Evolutionary conservation across 2,113 vertebrate genomes (phyloP), one percentile per base, ranked within the genome.

Genomic region (Mus pahari): DNA sequence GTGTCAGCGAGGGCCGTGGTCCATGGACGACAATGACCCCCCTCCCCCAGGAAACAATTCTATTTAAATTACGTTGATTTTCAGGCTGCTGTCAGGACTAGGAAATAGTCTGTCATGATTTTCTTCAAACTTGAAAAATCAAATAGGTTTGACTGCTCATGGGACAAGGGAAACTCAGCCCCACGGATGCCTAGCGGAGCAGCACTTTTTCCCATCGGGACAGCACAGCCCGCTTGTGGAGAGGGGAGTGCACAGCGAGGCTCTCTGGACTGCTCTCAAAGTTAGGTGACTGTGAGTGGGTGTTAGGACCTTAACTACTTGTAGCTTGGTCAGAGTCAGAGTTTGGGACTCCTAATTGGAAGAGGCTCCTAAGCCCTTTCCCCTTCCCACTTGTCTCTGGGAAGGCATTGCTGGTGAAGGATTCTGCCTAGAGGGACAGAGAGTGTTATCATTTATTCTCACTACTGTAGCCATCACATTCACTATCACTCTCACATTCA

Each of bases 21-120:
- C 53, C 50, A 73, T 1, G 19, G 73, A 48, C 58, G 58, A 48
- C 58, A 36, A 94, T 87, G 77, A 86, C 6, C 60, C 33, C 7
- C 7, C 31, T 19, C 26, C 45, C 93, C 55, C 33, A 89, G 22
- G 68, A 71, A 94, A 91, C 16, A 24, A 60, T 71, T 81, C 42
- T 45, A 58, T 92, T 92, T 92, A 70, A 86, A 77, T 86, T 74
- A 53, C 79, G 53, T 48, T 94, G 60, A 55, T 39, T 94, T 96
- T 83, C 84, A 64, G 62, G 74, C 33, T 42, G 16, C 22, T 28
- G 86, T 66, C 86, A 45, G 66, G 45, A 60, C 84, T 58, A 79
- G 92, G 64, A 93, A 78, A 62, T 71, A n/a, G 42, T 50, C 71
- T 71, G 86, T 26, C 81, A 66, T 82, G 45, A 19, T 82, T 62